Evolutionary conservation across 2,113 vertebrate genomes (phyloP).

Genomic region (Rattus norvegicus): GRCr8 NC_086028.1:89548501-89549000

Average conservation of each 20-base stretch:
- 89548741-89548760: neutral
- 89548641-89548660: neutral
- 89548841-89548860: neutral
- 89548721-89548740: neutral
- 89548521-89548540: neutral
- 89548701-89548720: too few relatives aligned
- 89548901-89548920: neutral
- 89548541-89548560: neutral
- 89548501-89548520: neutral
- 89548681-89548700: fast-evolving
- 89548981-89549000: neutral
- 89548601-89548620: neutral
- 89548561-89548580: neutral
- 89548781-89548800: neutral
- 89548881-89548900: neutral
- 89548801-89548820: neutral
- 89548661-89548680: neutral
- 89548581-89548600: fast-evolving
- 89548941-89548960: neutral
- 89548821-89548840: neutral
- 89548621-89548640: too few relatives aligned
- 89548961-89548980: neutral
- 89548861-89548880: neutral
- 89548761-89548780: neutral
- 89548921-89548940: neutral